Base-by-base conservation (phyloP, 2,888 invertebrate genomes). In the Eupeodes luniger region DNA sequence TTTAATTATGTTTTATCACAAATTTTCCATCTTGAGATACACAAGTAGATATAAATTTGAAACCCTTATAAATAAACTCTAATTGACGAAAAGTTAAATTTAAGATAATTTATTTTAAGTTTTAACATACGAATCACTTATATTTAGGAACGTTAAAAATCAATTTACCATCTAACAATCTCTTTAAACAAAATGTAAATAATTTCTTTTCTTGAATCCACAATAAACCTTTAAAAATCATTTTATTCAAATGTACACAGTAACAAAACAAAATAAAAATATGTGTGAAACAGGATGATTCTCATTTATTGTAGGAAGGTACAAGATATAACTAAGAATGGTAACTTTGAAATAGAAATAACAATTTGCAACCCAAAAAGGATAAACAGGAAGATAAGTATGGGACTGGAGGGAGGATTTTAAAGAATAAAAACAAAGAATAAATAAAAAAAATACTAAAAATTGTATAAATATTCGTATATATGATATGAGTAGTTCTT, bases 331-430 rank as follows among this genome's bases (percentile, higher is more conserved):
- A 40, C 3, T 61, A 19, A 6, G 61, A 10, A 40, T 47, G n/a
- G 64, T 7, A 66, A 85, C 67, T 67, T 77, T 62, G 62, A 82
- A 78, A 81, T 85, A 78, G 85, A 85, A 85, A 86, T 69, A 86
- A 82, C 85, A 82, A 86, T 85, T 85, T 85, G 57, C 69, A 70
- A 75, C 86, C 40, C 44, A 55, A 70, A 76, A 66, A 77, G 77
- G 66, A 72, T 76, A 76, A 87, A 61, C 79, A 77, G 72, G 67
- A 77, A 76, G 66, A 47, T 53, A 49, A 16, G 19, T 36, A n/a
- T 57, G 40, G 19, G 12, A 40, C 19, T 55, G 5, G 59, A 49
- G 57, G 62, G 47, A 62, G 62, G 61, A 34, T 34, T 61, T 62
- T 47, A 7, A 16, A 36, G 64, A 34, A 66, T 57, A 12, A 49